phyloP scores from a whole-genome alignment of 1,140 invertebrate genomes.

The Stegodyphus dumicola region DNA sequence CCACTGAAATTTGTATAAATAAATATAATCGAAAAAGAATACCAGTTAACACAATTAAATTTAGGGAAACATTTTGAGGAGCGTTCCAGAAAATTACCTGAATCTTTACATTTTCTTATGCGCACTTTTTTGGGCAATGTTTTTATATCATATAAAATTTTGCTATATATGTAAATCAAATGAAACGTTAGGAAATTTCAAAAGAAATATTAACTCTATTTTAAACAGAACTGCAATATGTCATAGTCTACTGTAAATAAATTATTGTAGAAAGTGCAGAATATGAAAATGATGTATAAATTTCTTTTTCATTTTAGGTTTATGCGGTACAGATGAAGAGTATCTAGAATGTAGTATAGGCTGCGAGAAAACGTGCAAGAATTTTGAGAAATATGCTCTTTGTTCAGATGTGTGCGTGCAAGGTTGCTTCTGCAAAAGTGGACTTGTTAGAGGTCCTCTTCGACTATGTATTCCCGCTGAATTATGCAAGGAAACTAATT shows the following conservation, averaged over 20 bases:
- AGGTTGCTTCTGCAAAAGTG: conserved; percentile 38
- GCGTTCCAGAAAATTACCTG: too few species aligned
- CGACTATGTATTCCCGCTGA: conserved; percentile 2
- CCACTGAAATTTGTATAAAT: too few species aligned
- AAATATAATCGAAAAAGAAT: too few species aligned
- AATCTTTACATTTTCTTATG: too few species aligned
- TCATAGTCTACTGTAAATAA: neutral
- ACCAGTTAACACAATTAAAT: too few species aligned
- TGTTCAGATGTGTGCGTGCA: conserved; percentile 23
- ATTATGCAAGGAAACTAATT: conserved; percentile 1
- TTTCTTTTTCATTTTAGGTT: conserved; percentile 8
- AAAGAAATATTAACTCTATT: neutral
- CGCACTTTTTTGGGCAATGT: neutral
- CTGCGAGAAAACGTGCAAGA: conserved; percentile 6
- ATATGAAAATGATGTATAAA: neutral
- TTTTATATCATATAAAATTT: neutral
- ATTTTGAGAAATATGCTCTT: neutral
- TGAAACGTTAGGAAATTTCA: neutral
- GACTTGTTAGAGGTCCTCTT: conserved; percentile 29
- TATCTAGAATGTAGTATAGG: neutral
- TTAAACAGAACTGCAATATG: neutral
- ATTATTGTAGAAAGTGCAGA: neutral
- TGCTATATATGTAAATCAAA: neutral
- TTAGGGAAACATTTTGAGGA: too few species aligned
- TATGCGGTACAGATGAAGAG: conserved; percentile 23